Base-by-base conservation (phyloP, 1,140 invertebrate species). In the Riptortus pedestris region DNA sequence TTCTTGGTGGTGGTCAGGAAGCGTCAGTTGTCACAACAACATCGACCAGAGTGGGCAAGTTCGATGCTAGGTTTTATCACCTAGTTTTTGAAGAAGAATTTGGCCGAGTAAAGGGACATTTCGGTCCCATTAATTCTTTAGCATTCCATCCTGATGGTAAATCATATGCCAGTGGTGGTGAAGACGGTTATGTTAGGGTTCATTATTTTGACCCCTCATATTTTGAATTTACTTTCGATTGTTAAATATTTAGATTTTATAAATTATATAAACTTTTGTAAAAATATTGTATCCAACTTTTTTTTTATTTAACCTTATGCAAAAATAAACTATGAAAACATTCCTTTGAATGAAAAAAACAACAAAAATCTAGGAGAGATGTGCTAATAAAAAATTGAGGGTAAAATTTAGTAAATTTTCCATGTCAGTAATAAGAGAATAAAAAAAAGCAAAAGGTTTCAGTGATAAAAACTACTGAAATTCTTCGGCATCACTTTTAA, bases 1-100 rank as follows among this genome's bases (percentile, higher is more conserved):
- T 95, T 16, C 76, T 98, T 58, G 95, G 95, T 65, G 95, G 95
- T 77, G 96, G 96, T 73, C 95, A 99, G 79, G 95, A 98, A 77
- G 96, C 95, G 65, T 97, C 96, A 90, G 92, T 96, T 73, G 97
- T 99, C 60, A 99, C 97, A 33, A 98, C 93, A 5, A 98, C 96
- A 0, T 95, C 93, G 0, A 86, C 94, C 0, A 83, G 91, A 69
- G 84, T 91, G 63, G 97, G 96, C 26, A 98, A 99, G 79, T 99
- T 99, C 73, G 96, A 99, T 75, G 93, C 96, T 2, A 81, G 95
- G 52, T 96, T 99, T 76, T 99, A 91, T 82, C 96, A 99, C 77
- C 75, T 98, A 51, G 87, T 99, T n/a, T 99, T 97, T 74, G 96
- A 99, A 79, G 96, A 99, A 77, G 97, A 99, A 77, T 99, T 99